phyloP scores from a whole-genome alignment of 2,797 vertebrate species.

The Arctocebus calabarensis region DNA sequence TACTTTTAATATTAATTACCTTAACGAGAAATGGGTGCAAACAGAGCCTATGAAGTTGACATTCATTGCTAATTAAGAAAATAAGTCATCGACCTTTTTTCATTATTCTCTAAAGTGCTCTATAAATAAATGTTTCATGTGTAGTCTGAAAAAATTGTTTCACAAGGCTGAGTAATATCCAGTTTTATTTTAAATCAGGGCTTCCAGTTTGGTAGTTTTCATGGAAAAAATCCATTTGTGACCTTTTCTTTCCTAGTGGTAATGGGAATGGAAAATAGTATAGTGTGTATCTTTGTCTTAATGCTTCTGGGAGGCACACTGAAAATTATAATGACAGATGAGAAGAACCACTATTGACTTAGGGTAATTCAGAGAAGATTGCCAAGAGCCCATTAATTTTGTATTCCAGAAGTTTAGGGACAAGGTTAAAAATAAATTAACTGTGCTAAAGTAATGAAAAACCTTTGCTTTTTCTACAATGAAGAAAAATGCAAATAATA shows the following conservation, averaged over 20 bases:
- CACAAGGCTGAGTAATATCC: constrained; percentile 4
- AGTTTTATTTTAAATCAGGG: constrained; percentile 40
- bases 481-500: constrained; percentile 42
- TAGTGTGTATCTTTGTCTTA: constrained; percentile 52
- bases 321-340: constrained; percentile 62
- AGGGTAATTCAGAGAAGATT: constrained; percentile 62
- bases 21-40: constrained; percentile 47
- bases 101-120: constrained; percentile 43
- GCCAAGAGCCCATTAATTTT: constrained; percentile 52
- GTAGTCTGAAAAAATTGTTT: constrained; percentile 8
- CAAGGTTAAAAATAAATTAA: constrained; percentile 70
- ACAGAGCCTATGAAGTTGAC: background rate
- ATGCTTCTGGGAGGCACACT: constrained; percentile 46
- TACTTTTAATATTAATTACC: constrained; percentile 39
- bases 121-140: constrained; percentile 35
- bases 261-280: constrained; percentile 11
- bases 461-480: background rate
- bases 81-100: background rate
- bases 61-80: constrained; percentile 64
- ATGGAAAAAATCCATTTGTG: constrained; percentile 49
- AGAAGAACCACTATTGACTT: constrained; percentile 68
- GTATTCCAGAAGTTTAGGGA: constrained; percentile 61
- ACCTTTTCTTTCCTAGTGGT: background rate
- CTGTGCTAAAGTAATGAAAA: constrained; percentile 34
- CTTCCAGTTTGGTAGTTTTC: constrained; percentile 51